phyloP scores from a whole-genome alignment of 2,113 vertebrate genomes.

The Typhlomys cinereus region DNA sequence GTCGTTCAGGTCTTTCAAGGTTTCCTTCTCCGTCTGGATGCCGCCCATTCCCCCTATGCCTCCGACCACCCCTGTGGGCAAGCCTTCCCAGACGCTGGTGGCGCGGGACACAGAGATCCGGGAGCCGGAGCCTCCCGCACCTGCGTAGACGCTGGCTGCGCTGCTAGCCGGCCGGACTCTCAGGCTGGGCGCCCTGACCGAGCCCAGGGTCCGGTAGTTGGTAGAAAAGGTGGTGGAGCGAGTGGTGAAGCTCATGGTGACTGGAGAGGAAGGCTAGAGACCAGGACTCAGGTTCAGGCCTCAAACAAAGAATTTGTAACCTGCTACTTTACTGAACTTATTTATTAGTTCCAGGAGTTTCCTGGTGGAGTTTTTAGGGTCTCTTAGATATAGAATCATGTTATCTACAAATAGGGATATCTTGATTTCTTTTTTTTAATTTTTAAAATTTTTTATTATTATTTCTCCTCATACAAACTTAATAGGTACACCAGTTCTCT shows the following conservation, averaged over 20 bases:
- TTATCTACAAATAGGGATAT: too few relatives aligned
- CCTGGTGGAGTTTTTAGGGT: too few relatives aligned
- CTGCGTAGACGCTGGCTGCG: slow-evolving; percentile 88
- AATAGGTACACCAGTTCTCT: too few relatives aligned
- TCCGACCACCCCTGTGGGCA: slow-evolving; percentile 61
- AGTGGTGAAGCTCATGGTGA: slow-evolving; percentile 85
- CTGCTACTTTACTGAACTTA: too few relatives aligned
- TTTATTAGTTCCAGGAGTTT: too few relatives aligned
- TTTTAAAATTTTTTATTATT: too few relatives aligned
- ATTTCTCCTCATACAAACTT: too few relatives aligned
- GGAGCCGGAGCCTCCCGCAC: slow-evolving; percentile 87
- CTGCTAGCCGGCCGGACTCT: slow-evolving; percentile 80
- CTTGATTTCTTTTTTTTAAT: too few relatives aligned
- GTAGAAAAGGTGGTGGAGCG: slow-evolving; percentile 70
- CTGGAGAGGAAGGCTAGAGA: not conserved
- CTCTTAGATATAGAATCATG: too few relatives aligned
- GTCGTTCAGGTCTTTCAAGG: slow-evolving; percentile 93
- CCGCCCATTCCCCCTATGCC: slow-evolving; percentile 49
- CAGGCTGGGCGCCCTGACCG: slow-evolving; percentile 59
- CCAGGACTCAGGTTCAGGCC: not conserved
- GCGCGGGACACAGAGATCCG: slow-evolving; percentile 85
- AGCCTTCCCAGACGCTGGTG: slow-evolving; percentile 81
- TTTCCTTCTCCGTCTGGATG: slow-evolving; percentile 87
- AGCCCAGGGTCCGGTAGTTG: slow-evolving; percentile 58
- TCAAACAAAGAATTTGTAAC: too few relatives aligned